Evolutionary conservation across 1,140 invertebrate genomes (phyloP).

Genomic region (Aricia agestis): DNA sequence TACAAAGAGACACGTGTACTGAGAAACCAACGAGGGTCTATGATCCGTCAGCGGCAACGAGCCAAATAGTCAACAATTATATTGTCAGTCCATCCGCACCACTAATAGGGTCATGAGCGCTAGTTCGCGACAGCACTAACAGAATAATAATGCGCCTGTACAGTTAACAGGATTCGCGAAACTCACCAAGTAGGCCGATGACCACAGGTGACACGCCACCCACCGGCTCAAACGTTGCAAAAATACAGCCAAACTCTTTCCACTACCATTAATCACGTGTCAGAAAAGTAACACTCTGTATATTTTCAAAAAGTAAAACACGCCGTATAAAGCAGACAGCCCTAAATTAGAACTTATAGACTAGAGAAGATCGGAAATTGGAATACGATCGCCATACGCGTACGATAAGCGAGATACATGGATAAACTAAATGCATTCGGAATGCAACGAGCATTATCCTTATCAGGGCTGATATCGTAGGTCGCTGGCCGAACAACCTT

Average conservation of each 20-base stretch:
- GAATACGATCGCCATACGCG: neutral
- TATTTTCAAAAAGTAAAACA: neutral
- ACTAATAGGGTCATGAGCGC: slow-evolving; percentile 40
- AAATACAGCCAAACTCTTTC: slow-evolving; percentile 20
- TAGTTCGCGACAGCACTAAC: slow-evolving; percentile 55
- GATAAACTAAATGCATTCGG: slow-evolving; percentile 2
- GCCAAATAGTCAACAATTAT: slow-evolving; percentile 23
- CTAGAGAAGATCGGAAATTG: too few relatives aligned
- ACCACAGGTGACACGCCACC: slow-evolving; percentile 45
- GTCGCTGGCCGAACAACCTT: slow-evolving; percentile 54
- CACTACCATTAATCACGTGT: neutral
- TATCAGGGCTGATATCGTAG: slow-evolving; percentile 30
- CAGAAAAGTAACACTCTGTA: neutral
- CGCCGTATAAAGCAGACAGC: too few relatives aligned
- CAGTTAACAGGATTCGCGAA: slow-evolving; percentile 69
- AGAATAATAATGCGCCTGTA: slow-evolving; percentile 69
- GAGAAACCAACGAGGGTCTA: slow-evolving; percentile 1
- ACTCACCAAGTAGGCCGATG: slow-evolving; percentile 65
- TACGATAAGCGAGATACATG: slow-evolving; percentile 35
- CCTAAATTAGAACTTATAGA: too few relatives aligned
- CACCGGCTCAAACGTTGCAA: neutral
- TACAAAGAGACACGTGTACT: too few relatives aligned
- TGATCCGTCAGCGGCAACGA: slow-evolving; percentile 17
- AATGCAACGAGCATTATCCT: slow-evolving; percentile 10
- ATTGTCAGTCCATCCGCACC: slow-evolving; percentile 26